Conservation (phyloP, 2,888 invertebrate species). For the Cerceris rybyensis region DNA sequence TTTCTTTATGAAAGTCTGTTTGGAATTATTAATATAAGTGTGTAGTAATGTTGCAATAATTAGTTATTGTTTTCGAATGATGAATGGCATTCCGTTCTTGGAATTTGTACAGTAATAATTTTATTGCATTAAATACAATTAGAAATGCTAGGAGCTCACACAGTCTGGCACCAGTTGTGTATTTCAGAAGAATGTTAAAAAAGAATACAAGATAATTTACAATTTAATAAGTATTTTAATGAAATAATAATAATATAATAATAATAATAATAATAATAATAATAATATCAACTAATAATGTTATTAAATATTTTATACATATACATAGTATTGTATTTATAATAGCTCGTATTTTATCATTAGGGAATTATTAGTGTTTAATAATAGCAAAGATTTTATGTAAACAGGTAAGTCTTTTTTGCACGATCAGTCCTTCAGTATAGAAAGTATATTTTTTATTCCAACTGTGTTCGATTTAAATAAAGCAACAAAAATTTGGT, state of each 20-base stretch:
- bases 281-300: conserved; percentile 72
- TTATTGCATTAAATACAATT: not conserved
- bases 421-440: conserved; percentile 52
- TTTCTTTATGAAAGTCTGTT: too few species aligned
- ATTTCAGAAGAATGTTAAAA: conserved; percentile 35
- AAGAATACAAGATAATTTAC: conserved; percentile 49
- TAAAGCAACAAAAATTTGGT: conserved; percentile 7
- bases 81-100: too few species aligned
- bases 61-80: too few species aligned
- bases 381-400: conserved; percentile 76
- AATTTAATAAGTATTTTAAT: conserved; percentile 67
- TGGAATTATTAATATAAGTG: too few species aligned
- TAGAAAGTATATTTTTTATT: conserved; percentile 35
- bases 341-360: conserved; percentile 70
- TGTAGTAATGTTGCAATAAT: too few species aligned
- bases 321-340: conserved; percentile 74
- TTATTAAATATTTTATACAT: conserved; percentile 79
- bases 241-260: conserved; percentile 59
- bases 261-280: conserved; percentile 64
- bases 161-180: conserved; percentile 3
- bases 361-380: conserved; percentile 71
- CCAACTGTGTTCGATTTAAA: conserved; percentile 43
- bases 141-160: conserved; percentile 10
- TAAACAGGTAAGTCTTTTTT: conserved; percentile 70
- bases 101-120: too few species aligned